Evolutionary conservation across 2,797 vertebrate species (phyloP).

Genomic region (Chloroceryle inda): DNA sequence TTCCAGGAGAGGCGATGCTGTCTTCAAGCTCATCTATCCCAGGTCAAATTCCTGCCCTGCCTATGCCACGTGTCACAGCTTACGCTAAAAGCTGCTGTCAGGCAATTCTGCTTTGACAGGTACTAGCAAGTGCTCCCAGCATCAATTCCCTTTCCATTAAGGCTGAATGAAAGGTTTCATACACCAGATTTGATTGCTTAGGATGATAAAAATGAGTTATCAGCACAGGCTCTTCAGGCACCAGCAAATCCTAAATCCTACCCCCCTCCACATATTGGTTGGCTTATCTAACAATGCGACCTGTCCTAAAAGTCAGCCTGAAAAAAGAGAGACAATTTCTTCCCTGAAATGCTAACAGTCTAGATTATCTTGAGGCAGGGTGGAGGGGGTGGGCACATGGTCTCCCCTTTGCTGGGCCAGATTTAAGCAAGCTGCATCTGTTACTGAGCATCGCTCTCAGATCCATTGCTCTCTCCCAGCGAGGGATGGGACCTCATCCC

Average conservation of each 20-base stretch:
- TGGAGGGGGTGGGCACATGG: fast-evolving
- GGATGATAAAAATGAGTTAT: background rate
- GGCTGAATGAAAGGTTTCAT: background rate
- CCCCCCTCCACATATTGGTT: background rate
- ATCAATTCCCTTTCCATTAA: background rate
- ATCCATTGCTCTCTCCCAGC: background rate
- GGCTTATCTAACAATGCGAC: background rate
- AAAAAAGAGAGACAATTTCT: background rate
- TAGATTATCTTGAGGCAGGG: background rate
- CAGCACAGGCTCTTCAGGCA: background rate
- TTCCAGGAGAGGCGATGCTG: background rate
- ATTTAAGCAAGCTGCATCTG: background rate
- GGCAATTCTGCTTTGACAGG: background rate
- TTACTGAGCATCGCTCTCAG: background rate
- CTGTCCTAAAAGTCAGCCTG: background rate
- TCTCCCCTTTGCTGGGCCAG: background rate
- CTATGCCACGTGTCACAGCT: fast-evolving
- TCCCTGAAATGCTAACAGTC: background rate
- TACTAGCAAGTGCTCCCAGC: background rate
- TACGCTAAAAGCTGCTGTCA: background rate
- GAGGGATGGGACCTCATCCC: background rate
- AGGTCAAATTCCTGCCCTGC: background rate
- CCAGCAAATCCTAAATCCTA: background rate
- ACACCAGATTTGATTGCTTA: background rate
- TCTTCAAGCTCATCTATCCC: background rate